Conservation (phyloP, 2,888 invertebrate species). For the Stramonita haemastoma region DNA sequence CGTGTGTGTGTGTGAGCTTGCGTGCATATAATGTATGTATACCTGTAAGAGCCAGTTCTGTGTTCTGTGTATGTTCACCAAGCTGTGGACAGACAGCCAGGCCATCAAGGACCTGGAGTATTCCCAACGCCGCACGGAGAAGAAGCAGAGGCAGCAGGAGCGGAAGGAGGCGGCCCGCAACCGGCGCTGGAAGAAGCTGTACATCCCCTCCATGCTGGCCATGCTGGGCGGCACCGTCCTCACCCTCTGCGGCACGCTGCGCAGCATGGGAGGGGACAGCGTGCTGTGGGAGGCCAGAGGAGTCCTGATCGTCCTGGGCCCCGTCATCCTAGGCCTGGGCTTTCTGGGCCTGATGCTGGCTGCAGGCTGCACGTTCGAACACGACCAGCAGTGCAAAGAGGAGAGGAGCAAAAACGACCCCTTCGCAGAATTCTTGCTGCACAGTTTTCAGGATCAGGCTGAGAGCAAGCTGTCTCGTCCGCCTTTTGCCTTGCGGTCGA, state of each 20-base stretch:
- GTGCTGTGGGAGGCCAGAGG: conserved; percentile 47
- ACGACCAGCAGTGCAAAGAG: conserved; percentile 34
- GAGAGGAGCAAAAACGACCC: background rate
- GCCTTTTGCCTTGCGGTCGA: background rate
- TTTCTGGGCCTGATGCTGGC: conserved; percentile 47
- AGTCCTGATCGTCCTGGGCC: conserved; percentile 49
- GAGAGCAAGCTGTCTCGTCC: background rate
- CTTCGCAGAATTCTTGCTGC: conserved; percentile 30
- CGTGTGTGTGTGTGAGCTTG: too few species aligned
- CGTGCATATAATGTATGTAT: too few species aligned
- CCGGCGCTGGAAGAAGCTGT: conserved; percentile 45
- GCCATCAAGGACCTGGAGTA: conserved; percentile 47
- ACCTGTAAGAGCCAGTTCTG: background rate
- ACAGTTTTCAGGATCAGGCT: conserved; percentile 1
- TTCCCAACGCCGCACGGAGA: conserved; percentile 44
- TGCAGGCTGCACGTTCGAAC: conserved; percentile 45
- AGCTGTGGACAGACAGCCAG: conserved; percentile 45
- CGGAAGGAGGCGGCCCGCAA: conserved; percentile 40
- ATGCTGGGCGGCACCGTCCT: conserved; percentile 47
- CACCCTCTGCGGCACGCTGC: conserved; percentile 48
- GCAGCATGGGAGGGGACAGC: conserved; percentile 46
- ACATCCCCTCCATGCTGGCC: conserved; percentile 47
- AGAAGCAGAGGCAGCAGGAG: conserved; percentile 25
- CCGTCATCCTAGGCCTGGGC: conserved; percentile 42
- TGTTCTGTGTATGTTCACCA: background rate